These are phyloP conservation scores for Ceyx erithaca DNA, from an alignment of 2,797 vertebrate species.

Conservation along the genomic window DNA sequence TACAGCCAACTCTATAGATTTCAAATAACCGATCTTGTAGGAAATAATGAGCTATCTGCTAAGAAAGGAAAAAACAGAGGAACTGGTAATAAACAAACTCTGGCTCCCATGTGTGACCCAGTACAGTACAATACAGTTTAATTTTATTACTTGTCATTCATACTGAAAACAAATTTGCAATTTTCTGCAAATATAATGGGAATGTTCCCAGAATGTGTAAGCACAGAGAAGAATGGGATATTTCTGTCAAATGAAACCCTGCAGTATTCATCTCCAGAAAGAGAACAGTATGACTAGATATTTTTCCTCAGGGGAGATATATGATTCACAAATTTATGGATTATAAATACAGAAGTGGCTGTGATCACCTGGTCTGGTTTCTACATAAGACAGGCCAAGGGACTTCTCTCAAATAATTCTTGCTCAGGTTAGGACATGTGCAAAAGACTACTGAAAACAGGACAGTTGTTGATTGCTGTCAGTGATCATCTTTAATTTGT, in stretches of 20 bases:
- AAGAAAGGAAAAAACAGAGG: conserved; percentile 53
- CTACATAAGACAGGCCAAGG: background rate
- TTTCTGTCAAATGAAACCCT: conserved; percentile 45
- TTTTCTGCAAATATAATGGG: conserved; percentile 65
- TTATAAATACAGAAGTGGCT: background rate
- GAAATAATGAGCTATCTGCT: conserved; percentile 74
- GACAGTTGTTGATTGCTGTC: background rate
- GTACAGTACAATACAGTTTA: conserved; percentile 67
- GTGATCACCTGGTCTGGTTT: background rate
- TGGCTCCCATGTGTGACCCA: conserved; percentile 48
- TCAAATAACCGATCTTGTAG: conserved; percentile 67
- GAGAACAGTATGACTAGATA: background rate
- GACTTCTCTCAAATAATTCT: background rate
- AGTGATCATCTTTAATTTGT: conserved; percentile 14
- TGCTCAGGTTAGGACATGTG: background rate
- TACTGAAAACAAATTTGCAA: conserved; percentile 61
- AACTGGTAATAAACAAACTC: conserved; percentile 63
- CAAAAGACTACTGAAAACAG: background rate
- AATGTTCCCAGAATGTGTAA: conserved; percentile 52
- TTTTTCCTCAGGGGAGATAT: conserved; percentile 2
- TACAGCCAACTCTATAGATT: conserved; percentile 60
- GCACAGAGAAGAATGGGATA: conserved; percentile 12
- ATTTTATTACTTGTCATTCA: conserved; percentile 75
- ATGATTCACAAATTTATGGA: background rate
- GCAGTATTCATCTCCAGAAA: background rate